Percentiles rank a stretch among this genome's conserved stretches.
These are phyloP conservation scores for Apostichopus parvimensis DNA, from an alignment of 35 echinoderm and acorn worm genomes.

Conservation along the genomic window DNA sequence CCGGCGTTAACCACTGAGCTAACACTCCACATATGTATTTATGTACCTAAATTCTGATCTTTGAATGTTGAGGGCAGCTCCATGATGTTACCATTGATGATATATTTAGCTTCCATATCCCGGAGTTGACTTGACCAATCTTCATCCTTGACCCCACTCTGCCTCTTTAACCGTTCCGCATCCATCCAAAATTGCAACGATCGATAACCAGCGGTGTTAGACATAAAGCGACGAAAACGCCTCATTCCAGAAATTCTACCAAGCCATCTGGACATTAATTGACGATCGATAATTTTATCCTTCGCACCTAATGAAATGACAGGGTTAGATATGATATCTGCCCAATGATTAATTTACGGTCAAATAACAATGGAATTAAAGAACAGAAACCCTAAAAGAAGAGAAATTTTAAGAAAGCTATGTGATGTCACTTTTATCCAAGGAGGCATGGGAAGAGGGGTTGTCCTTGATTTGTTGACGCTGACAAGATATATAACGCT, in stretches of 20 bases:
- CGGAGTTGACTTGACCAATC: slow-evolving; percentile 47
- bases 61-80: background rate
- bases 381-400: too few species aligned
- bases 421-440: too few species aligned
- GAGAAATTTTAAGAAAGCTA: too few species aligned
- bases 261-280: slow-evolving; percentile 79
- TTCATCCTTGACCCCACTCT: slow-evolving; percentile 39
- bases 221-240: slow-evolving; percentile 82
- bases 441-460: too few species aligned
- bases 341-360: too few species aligned
- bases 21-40: too few species aligned
- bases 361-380: too few species aligned
- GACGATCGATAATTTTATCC: slow-evolving; percentile 81
- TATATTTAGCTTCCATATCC: slow-evolving; percentile 82
- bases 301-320: slow-evolving; percentile 63
- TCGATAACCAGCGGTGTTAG: slow-evolving; percentile 65
- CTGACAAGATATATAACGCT: too few species aligned
- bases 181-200: slow-evolving; percentile 88
- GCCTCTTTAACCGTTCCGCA: slow-evolving; percentile 74
- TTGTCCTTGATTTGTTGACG: too few species aligned
- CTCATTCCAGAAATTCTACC: slow-evolving; percentile 87
- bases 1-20: too few species aligned
- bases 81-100: slow-evolving; percentile 49
- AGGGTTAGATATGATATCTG: background rate
- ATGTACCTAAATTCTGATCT: background rate